These are phyloP conservation scores for Sipunculus nudus DNA, from an alignment of 2,888 invertebrate genomes.

Conservation along the genomic window DNA sequence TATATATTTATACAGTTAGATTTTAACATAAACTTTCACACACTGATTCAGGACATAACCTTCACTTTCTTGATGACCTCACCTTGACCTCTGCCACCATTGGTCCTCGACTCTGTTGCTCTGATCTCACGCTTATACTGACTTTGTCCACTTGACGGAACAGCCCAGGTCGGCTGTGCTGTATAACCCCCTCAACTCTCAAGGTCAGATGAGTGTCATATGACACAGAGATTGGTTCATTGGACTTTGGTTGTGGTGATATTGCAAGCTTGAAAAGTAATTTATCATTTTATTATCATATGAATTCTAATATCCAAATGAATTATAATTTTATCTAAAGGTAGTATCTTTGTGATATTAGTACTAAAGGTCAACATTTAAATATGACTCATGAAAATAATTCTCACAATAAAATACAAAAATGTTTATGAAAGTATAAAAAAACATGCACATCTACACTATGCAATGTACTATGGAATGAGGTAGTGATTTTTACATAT, in stretches of 20 bases:
- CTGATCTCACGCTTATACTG: constrained; percentile 77
- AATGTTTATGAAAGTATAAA: too few relatives aligned
- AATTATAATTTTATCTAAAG: background rate
- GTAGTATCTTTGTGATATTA: too few relatives aligned
- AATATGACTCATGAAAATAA: too few relatives aligned
- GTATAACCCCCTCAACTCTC: constrained; percentile 92
- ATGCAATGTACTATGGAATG: too few relatives aligned
- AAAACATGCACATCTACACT: too few relatives aligned
- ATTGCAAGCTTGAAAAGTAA: constrained; percentile 73
- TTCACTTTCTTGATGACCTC: background rate
- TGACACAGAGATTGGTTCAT: constrained; percentile 85
- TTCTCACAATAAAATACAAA: too few relatives aligned
- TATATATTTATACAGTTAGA: too few relatives aligned
- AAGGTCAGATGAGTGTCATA: constrained; percentile 85
- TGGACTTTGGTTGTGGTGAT: constrained; percentile 81
- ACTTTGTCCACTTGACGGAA: constrained; percentile 79
- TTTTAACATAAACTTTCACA: too few relatives aligned
- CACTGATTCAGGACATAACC: too few relatives aligned
- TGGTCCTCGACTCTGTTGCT: constrained; percentile 63
- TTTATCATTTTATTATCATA: constrained; percentile 1
- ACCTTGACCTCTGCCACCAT: constrained; percentile 47
- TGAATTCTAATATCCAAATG: background rate
- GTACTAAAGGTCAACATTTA: too few relatives aligned
- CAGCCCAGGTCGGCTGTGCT: constrained; percentile 73
- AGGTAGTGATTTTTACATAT: too few relatives aligned